These are phyloP conservation scores for Drosophila mauritiana DNA, from an alignment of 1,140 invertebrate genomes.

Conservation along the genomic window DNA sequence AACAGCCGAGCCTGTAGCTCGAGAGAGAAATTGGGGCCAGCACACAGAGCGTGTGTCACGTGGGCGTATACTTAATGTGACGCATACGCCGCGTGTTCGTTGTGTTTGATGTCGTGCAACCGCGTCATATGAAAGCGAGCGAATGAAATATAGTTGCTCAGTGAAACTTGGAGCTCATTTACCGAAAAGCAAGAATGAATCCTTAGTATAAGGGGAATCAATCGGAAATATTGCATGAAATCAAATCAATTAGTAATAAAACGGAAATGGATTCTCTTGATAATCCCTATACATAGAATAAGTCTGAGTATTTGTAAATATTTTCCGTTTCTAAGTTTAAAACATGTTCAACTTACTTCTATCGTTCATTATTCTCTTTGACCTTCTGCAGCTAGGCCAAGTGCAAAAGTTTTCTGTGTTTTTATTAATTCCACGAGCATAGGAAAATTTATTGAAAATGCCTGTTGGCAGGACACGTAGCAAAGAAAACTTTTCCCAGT, in stretches of 20 bases:
- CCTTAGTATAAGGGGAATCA: background rate
- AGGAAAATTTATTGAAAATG: conserved; percentile 73
- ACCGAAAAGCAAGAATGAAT: conserved; percentile 10
- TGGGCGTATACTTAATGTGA: conserved; percentile 76
- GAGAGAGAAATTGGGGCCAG: conserved; percentile 26
- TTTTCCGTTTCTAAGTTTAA: background rate
- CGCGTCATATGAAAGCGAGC: conserved; percentile 46
- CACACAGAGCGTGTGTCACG: conserved; percentile 36
- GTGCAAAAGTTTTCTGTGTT: conserved; percentile 63
- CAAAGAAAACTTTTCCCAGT: conserved; percentile 66
- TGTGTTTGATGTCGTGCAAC: conserved; percentile 39
- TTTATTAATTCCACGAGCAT: conserved; percentile 44
- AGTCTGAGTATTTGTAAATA: background rate
- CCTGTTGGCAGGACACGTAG: conserved; percentile 72
- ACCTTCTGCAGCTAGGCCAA: conserved; percentile 52
- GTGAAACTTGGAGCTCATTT: background rate
- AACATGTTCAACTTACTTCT: background rate
- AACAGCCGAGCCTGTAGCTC: conserved; percentile 49
- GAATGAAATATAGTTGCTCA: conserved; percentile 27
- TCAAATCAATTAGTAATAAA: no score
- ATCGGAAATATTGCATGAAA: background rate
- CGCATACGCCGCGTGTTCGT: conserved; percentile 42
- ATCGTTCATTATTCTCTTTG: conserved; percentile 12
- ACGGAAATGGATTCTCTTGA: no score
- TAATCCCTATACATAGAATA: no score